Base-by-base conservation (phyloP, 2,113 vertebrate genomes). In the Percina caprodes region DNA sequence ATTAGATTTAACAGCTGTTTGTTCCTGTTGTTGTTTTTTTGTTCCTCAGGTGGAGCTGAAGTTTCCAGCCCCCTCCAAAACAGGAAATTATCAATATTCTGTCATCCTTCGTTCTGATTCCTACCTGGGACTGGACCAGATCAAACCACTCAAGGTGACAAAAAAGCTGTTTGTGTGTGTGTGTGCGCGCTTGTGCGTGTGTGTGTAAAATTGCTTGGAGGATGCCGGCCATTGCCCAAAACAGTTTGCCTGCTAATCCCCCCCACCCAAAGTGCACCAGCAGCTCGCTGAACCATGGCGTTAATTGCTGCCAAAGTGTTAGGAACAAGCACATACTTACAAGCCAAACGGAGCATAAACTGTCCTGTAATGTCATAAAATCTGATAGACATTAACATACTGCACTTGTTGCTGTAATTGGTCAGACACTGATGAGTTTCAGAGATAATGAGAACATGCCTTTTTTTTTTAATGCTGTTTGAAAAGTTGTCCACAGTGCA, bases 71-170 rank as follows among this genome's bases (percentile, higher is more conserved):
- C 98, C 98, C 42, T 97, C 97, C 79, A 99, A 99, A 93, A 97
- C 97, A 19, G 98, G 98, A 75, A 99, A 99, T 94, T 99, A 98
- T 90, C 98, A 99, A 91, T 99, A 99, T 90, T 98, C 97, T 6
- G 96, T 99, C 88, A 97, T 98, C 92, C 95, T 99, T 88, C 97
- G 97, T 77, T 99, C 97, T 0, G 98, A 99, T 90, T 99, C 98
- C 4, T 99, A 96, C 84, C 95, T 99, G 96, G 98, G 98, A 78
- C 95, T 99, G 94, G 98, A 99, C 94, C 97, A 97, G 95, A 96
- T 97, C 89, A 98, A 97, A 94, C 97, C 97, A 33, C 90, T 99
- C 74, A 99, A 99, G 97, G 98, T 99, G 86, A 95, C 19, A 33
- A 26, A 0, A 15, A 14, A 26, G 23, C 2, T 35, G 46, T 21